Base-by-base conservation (phyloP, 2,888 invertebrate genomes). In the Stramonita haemastoma region DNA sequence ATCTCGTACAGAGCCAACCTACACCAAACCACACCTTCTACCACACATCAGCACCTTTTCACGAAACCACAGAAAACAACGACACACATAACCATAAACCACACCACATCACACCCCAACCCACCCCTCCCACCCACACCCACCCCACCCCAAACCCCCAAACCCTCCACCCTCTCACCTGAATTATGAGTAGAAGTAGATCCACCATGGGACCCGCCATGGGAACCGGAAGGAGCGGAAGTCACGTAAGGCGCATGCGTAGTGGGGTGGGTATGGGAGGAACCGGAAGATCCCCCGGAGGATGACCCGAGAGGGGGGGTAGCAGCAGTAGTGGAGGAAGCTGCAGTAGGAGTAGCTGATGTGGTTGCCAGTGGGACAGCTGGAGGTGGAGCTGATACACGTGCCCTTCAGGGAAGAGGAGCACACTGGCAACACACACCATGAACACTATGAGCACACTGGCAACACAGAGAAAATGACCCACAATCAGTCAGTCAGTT, bases 301-400 rank as follows among this genome's bases (percentile, higher is more conserved):
- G 57, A 13, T n/a, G 85, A 56, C 11, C 77, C 89, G 22, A 26
- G 4, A 0, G 77, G 56, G n/a, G 1, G 86, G 89, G 89, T 70
- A 77, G 86, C 90, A 90, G 87, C 90, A 90, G 34, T 60, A 87
- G 84, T 90, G 87, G 60, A 83, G 87, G 87, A 90, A 90, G 87
- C 87, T 87, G 77, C 90, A 90, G 87, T 87, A 77, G 73, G 87
- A 87, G 84, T 87, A 84, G n/a, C 84, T 77, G n/a, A 87, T 83
- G 57, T 56, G 70, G 77, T 90, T 34, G n/a, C 90, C 90, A 15
- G 87, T 66, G 57, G 73, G 84, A n/a, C 90, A 87, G 8, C 57
- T 57, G 32, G 88, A 88, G 17, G 46, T 0, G 60, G 83, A 66
- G 66, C 83, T 83, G 26, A 88, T 83, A n/a, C 88, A 88, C 66